Percentiles rank a stretch among this genome's conserved stretches.
phyloP scores from a whole-genome alignment of 2,888 invertebrate species.

The Smittia sp. region DNA sequence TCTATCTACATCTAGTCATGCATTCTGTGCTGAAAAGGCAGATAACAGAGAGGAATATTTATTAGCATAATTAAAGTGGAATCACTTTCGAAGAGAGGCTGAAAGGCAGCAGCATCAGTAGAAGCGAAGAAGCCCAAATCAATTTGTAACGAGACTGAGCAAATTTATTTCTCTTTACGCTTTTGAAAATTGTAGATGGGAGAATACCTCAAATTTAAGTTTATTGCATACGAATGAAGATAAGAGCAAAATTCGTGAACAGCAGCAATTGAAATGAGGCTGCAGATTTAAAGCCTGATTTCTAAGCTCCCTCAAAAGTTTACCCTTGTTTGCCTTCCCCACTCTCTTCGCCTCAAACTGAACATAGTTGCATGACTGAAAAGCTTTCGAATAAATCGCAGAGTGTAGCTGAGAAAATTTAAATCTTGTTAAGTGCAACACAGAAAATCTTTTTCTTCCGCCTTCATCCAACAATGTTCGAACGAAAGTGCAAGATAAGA shows the following conservation, averaged over 20 bases:
- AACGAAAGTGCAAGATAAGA: constrained; percentile 4
- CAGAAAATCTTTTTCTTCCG: background rate
- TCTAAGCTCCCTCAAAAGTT: background rate
- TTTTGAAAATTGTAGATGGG: no score
- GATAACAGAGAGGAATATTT: constrained; percentile 11
- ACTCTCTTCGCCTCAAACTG: background rate
- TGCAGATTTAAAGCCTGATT: background rate
- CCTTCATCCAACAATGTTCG: background rate
- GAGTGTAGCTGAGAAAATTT: background rate
- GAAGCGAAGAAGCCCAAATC: background rate
- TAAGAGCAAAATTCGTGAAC: no score
- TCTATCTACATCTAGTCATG: background rate
- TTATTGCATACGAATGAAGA: no score
- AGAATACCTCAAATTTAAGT: no score
- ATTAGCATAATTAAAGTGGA: constrained; percentile 32
- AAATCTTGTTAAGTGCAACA: constrained; percentile 8
- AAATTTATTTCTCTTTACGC: no score
- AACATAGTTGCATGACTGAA: background rate
- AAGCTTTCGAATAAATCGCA: background rate
- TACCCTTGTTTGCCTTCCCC: background rate
- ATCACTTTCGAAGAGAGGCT: background rate
- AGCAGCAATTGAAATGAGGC: no score
- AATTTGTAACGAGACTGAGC: no score
- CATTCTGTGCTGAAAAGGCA: background rate
- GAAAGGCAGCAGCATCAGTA: background rate